Evolutionary conservation across 92 coral and sea anemone genomes (phyloP).

Genomic region (Pocillopora meandrina): DNA sequence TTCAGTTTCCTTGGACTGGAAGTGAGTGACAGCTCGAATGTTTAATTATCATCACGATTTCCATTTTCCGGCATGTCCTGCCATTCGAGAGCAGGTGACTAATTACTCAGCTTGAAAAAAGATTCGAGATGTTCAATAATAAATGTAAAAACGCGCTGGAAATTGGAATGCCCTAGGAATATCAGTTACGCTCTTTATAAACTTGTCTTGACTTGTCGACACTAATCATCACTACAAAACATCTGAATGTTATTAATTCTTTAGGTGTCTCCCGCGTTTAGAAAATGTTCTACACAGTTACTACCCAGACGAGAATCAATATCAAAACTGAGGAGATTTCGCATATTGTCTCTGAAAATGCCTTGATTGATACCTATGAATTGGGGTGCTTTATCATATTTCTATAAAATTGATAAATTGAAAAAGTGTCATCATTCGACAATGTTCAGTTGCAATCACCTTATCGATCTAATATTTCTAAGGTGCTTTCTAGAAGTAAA

Average conservation of each 20-base stretch:
- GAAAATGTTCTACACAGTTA: conserved; percentile 2
- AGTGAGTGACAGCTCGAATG: background rate
- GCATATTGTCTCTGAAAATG: background rate
- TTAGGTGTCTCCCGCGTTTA: background rate
- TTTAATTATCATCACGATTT: conserved; percentile 13
- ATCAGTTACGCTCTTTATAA: background rate
- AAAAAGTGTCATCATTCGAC: background rate
- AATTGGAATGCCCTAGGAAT: background rate
- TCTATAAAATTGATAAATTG: background rate
- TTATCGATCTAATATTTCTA: background rate
- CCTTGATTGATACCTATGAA: conserved; percentile 17
- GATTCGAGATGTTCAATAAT: conserved; percentile 32
- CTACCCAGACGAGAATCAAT: background rate
- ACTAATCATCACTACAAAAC: background rate
- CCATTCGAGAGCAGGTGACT: conserved; percentile 25
- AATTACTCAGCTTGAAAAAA: conserved; percentile 38
- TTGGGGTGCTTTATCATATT: background rate
- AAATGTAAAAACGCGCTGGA: conserved; percentile 12
- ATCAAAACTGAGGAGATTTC: background rate
- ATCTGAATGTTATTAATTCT: background rate
- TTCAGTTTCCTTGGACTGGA: background rate
- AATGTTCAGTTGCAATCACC: conserved; percentile 1
- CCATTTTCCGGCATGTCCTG: conserved; percentile 36
- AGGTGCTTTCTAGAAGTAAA: background rate
- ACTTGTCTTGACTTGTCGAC: background rate